Evolutionary conservation across 2,113 vertebrate genomes (phyloP), one percentile per base, ranked within the genome.

Genomic region (Antennarius striatus): DNA sequence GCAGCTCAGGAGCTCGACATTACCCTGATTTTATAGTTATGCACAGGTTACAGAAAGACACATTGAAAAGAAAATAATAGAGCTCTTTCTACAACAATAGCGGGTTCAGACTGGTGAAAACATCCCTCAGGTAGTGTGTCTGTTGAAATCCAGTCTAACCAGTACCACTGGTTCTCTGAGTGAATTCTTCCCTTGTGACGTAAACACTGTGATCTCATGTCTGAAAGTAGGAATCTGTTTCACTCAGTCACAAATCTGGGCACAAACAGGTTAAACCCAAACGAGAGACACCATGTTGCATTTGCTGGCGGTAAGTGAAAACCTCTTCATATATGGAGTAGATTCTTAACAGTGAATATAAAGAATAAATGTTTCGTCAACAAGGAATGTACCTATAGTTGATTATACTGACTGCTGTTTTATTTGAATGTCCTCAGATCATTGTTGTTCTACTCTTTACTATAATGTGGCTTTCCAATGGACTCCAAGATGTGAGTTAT

Each of bases 381-480:
- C 40, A 42, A 42, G 6, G 40, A 42, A 42, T 42, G 2, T 10
- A 10, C 43, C 43, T 45, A 4, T 6, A 45, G 9, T 45, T 45
- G 9, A 4, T 45, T 45, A 12, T 12, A 22, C 29, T 78, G 48
- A 79, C 30, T 42, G 15, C 0, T 13, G 11, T 57, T 71, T 42
- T 5, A 28, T 61, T 54, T 60, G 14, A 15, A 56, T 0, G 1
- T 45, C 5, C 30, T 42, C 67, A 92, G 91, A 68, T 51, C 1
- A 32, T 84, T 49, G 28, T 15, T 46, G 87, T 86, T 32, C 74
- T 92, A 4, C 75, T 92, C 14, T 51, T 86, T 10, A 39, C 90
- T 55, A 90, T 92, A 16, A 59, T 88, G 64, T 89, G 70, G 43
- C 85, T 91, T 70, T 82, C 88, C 14, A 85, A 79, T 22, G 91